Conservation (phyloP, 1,140 invertebrate genomes). For the Eriocheir sinensis region DNA sequence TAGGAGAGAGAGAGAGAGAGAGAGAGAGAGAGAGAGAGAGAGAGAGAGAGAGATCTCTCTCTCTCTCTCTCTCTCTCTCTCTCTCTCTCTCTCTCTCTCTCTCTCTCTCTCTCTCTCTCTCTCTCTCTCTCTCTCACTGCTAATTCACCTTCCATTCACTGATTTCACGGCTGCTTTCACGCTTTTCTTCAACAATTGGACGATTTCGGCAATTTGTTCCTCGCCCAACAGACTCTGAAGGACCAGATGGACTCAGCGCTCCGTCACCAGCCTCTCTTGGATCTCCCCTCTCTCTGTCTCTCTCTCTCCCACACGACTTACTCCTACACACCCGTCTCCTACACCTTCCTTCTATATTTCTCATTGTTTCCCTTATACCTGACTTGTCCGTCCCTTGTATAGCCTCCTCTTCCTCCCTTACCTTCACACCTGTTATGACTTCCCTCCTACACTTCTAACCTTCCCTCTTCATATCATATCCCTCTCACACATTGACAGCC, state of each 20-base stretch:
- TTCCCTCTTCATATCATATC: background rate
- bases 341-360: slow-evolving; percentile 34
- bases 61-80: slow-evolving; percentile 44
- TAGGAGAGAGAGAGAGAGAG: background rate
- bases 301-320: too few species aligned
- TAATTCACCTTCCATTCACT: too few species aligned
- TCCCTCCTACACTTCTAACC: background rate
- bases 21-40: background rate
- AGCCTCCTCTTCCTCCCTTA: too few species aligned
- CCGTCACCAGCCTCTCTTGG: too few species aligned
- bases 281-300: background rate
- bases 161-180: too few species aligned
- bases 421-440: background rate
- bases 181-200: too few species aligned
- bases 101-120: slow-evolving; percentile 27
- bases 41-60: background rate
- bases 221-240: too few species aligned
- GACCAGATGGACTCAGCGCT: too few species aligned
- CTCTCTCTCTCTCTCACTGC: slow-evolving; percentile 48
- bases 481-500: background rate
- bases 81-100: slow-evolving; percentile 52
- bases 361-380: background rate
- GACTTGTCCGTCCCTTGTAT: too few species aligned
- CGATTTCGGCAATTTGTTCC: too few species aligned
- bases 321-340: too few species aligned